Evolutionary conservation across 2,888 invertebrate genomes (phyloP).

Genomic region (Cactoblastis cactorum): DNA sequence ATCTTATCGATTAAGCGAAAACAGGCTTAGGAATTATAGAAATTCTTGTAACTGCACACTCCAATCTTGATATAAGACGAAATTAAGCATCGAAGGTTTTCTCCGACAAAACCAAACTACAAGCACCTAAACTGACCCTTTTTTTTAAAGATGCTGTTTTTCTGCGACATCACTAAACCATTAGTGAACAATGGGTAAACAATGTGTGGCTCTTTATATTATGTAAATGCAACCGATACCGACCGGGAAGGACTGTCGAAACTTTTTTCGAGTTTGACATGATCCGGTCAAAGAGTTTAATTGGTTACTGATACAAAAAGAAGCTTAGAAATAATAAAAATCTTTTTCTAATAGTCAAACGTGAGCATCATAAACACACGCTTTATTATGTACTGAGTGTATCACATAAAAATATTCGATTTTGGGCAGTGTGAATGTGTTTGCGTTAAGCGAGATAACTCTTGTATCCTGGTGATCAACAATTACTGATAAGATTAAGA

Average conservation of each 20-base stretch:
- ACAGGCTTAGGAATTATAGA: neutral
- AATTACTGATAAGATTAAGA: too few species aligned
- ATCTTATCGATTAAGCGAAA: constrained; percentile 6
- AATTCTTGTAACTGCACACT: neutral
- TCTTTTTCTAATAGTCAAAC: constrained; percentile 9
- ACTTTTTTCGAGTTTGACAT: constrained; percentile 7
- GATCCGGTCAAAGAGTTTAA: constrained; percentile 6
- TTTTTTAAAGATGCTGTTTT: neutral
- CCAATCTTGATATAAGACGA: neutral
- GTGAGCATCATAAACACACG: constrained; percentile 7
- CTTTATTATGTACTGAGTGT: constrained; percentile 6
- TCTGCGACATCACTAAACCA: constrained; percentile 2
- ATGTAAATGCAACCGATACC: constrained; percentile 10
- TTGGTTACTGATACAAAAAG: too few species aligned
- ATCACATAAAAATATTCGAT: neutral
- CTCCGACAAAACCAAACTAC: too few species aligned
- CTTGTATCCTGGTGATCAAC: neutral
- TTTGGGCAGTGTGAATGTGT: neutral
- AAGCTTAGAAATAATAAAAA: too few species aligned
- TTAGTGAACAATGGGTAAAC: constrained; percentile 11
- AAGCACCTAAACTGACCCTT: too few species aligned
- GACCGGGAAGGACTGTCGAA: constrained; percentile 11
- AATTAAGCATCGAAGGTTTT: neutral
- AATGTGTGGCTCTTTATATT: constrained; percentile 11
- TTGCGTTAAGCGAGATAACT: neutral